Evolutionary conservation across 2,888 invertebrate species (phyloP), one percentile per base, ranked within the genome.

Genomic region (Yponomeuta sedellus): DNA sequence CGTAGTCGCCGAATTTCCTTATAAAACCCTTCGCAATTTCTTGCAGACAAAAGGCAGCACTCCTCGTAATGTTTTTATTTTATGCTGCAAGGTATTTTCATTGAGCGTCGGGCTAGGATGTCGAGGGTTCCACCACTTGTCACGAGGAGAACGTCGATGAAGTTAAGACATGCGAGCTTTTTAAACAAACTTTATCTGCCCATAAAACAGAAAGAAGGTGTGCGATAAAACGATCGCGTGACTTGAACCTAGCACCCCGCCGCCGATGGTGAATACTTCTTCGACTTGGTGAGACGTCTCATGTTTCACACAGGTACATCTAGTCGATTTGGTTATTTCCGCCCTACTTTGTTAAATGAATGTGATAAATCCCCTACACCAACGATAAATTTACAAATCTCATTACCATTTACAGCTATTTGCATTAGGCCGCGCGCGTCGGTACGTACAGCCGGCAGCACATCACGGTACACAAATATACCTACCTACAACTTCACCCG

Each of bases 161-260:
- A 79, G 80, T 78, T 76, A 77, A 84, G 83, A 83, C 90, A 88
- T 88, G 89, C 90, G 77, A 89, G 81, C 82, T 86, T 89, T 88
- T 88, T 86, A 88, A 88, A 86, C 82, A 83, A 85, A 86, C 81
- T 87, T 87, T 89, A 86, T 86, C 84, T 82, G 81, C 70, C 82
- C 82, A 85, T 86, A 88, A 88, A 88, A 86, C 82, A 80, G 80
- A 85, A 86, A 85, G 80, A 87, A 87, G 87, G 88, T 86, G 88
- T 86, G 82, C 85, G 86, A 86, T 89, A 86, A 86, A 87, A 86
- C 84, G 85, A 83, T 91, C 88, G 90, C 90, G 90, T 91, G 90
- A 86, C 88, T 83, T 70, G 68, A 74, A 52, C 76, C 77, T 80
- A 78, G 79, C 82, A 78, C 76, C 44, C 77, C 75, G 61, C 74